Evolutionary conservation across 2,113 vertebrate genomes (phyloP), one percentile per base, ranked within the genome.

Genomic region (Eublepharis macularius): DNA sequence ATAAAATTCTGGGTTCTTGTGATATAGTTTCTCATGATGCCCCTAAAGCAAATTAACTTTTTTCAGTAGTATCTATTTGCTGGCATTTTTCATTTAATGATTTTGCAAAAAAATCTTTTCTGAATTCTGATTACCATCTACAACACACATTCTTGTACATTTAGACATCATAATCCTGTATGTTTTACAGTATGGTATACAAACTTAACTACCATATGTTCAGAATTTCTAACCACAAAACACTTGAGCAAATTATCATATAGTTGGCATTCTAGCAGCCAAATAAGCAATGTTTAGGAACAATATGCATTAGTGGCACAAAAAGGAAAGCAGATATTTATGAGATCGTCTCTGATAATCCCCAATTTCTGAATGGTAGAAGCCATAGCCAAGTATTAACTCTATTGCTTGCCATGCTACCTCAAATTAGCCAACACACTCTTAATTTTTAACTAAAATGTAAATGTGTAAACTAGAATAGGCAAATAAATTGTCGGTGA

Each of bases 71-170:
- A 81, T 66, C 43, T 80, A 60, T 68, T 80, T 39, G 45, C 43
- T 81, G 79, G 45, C 65, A 81, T 81, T 69, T 81, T 16, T 82
- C 65, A 57, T 72, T 54, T 19, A 72, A 72, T 68, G 41, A 82
- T 54, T 72, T 39, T 81, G n/a, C 32, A 81, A 81, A 81, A 69
- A 69, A 34, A 78, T 36, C 41, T 70, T 65, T 69, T n/a, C n/a
- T n/a, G n/a, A n/a, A n/a, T n/a, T n/a, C n/a, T 51, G 45, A 45
- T 11, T 54, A 29, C 45, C 34, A 70, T 36, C 34, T 72, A 41
- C 36, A 54, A 57, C 49, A 82, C 49, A 73, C 66, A 47, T 65
- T 6, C 43, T 81, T 34, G 51, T 81, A n/a, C n/a, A 36, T 70
- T 36, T 54, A 57, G 39, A 60, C 57, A 60, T 49, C 36, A 73